These are phyloP conservation scores for Crematogaster levior DNA, from an alignment of 2,888 invertebrate genomes.

Conservation along the genomic window DNA sequence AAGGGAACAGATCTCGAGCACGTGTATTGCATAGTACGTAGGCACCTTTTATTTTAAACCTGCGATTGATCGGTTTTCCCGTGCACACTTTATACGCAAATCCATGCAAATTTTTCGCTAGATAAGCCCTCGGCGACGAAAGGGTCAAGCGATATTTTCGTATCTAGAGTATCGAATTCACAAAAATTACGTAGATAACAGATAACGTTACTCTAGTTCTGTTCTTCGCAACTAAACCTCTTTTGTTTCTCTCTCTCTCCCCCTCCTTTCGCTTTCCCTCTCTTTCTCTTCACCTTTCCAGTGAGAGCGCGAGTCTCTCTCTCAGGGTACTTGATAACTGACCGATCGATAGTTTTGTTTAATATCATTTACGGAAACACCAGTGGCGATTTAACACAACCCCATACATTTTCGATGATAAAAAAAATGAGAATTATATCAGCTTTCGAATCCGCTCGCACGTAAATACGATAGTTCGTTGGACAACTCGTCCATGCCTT, in stretches of 20 bases:
- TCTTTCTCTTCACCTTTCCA: neutral
- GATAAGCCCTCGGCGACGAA: neutral
- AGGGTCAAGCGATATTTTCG: neutral
- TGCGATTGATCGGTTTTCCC: neutral
- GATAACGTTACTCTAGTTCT: neutral
- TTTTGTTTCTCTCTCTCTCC: neutral
- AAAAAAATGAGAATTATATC: neutral
- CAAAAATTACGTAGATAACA: constrained; percentile 1
- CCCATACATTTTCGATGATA: neutral
- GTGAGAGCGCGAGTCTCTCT: neutral
- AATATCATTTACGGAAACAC: neutral
- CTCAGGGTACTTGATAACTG: neutral
- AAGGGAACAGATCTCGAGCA: neutral
- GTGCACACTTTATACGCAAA: constrained; percentile 19
- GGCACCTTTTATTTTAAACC: constrained; percentile 15
- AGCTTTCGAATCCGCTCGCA: constrained; percentile 23
- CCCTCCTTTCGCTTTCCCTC: neutral
- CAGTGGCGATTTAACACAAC: neutral
- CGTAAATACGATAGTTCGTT: constrained; percentile 20
- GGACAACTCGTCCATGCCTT: neutral
- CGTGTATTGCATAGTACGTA: neutral
- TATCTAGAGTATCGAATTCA: neutral
- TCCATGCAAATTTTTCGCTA: neutral
- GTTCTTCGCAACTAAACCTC: neutral
- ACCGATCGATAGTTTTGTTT: neutral